phyloP scores from a whole-genome alignment of 2,888 invertebrate species.

The Phragmatobia fuliginosa region DNA sequence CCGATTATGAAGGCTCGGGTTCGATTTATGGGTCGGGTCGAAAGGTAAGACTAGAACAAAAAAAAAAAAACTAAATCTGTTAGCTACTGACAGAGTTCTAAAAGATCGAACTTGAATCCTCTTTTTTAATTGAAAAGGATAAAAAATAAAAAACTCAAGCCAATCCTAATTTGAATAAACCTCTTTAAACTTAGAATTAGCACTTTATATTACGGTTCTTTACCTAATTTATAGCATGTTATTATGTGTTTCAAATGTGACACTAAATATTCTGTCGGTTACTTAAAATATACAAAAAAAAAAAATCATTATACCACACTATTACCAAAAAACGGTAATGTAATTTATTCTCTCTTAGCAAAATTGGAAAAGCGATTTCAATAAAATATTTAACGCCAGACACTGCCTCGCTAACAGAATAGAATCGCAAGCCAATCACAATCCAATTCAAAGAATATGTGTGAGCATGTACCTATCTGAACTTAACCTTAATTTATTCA shows the following conservation, averaged over 20 bases:
- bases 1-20: no score
- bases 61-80: no score
- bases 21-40: no score
- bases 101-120: no score
- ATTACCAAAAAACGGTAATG: not conserved
- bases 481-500: not conserved
- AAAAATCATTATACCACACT: not conserved
- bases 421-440: not conserved
- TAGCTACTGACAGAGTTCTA: no score
- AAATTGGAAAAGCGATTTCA: not conserved
- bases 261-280: not conserved
- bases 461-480: not conserved
- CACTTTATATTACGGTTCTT: not conserved
- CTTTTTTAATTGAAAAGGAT: not conserved
- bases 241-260: no score
- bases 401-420: not conserved
- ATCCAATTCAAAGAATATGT: not conserved
- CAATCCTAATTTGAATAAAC: not conserved
- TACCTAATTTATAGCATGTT: not conserved
- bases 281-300: not conserved
- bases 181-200: not conserved
- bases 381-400: not conserved
- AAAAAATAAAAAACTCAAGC: not conserved
- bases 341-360: not conserved
- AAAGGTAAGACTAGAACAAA: no score